A percentile compares a stretch with the other conserved stretches of the same genome.
phyloP scores from a whole-genome alignment of 2,113 vertebrate genomes.

The Monarcha castaneiventris region DNA sequence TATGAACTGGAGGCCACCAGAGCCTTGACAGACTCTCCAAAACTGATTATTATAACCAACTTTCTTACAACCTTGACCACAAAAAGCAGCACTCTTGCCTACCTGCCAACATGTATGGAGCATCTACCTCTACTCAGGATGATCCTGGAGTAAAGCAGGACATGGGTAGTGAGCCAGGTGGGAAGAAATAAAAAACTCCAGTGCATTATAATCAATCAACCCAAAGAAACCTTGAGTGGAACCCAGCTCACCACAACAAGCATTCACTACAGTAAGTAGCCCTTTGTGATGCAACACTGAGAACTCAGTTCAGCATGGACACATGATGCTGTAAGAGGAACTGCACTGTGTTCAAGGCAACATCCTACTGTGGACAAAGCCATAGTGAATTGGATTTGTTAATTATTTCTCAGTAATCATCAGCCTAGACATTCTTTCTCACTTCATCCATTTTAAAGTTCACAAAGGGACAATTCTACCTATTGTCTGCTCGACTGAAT shows the following conservation, averaged over 20 bases:
- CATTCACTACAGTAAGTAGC: neutral
- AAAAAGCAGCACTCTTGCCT: neutral
- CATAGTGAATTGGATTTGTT: neutral
- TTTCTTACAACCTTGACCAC: neutral
- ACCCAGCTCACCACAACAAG: neutral
- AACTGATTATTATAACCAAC: neutral
- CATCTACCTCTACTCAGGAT: neutral
- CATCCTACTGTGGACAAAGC: neutral
- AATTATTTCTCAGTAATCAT: constrained; percentile 8
- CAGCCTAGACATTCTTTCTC: neutral
- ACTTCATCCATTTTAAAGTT: neutral
- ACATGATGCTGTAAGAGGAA: neutral
- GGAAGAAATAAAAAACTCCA: neutral
- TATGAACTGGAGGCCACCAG: neutral
- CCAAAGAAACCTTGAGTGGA: neutral
- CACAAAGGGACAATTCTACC: neutral
- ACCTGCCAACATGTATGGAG: neutral
- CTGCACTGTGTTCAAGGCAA: neutral
- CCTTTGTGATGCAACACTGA: neutral
- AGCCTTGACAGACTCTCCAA: neutral
- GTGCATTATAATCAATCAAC: neutral
- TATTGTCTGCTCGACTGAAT: neutral
- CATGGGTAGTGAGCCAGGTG: neutral
- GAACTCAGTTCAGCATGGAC: neutral
- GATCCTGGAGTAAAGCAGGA: neutral